Evolutionary conservation across 2,113 vertebrate species (phyloP).

Genomic region (Potamarius usumacintae): DNA sequence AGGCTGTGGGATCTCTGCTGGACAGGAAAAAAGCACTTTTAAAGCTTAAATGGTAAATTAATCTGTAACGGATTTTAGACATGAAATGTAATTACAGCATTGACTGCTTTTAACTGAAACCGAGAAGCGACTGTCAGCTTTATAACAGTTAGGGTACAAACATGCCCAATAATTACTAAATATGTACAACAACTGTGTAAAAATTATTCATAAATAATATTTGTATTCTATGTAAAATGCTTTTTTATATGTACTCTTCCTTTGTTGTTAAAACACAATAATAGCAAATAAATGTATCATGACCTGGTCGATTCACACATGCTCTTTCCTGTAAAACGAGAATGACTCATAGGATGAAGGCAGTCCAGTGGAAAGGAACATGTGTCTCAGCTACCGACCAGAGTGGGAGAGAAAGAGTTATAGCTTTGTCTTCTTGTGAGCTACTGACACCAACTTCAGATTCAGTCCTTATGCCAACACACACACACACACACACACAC

Average conservation of each 20-base stretch:
- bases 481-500: conserved; percentile 8
- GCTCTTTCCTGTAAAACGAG: conserved; percentile 54
- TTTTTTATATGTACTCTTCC: not conserved
- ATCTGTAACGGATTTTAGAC: not conserved
- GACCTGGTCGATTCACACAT: conserved; percentile 33
- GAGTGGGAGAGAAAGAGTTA: conserved; percentile 44
- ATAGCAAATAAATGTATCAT: conserved; percentile 24
- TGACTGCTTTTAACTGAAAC: not conserved
- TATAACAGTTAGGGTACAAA: not conserved
- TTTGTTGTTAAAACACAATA: conserved; percentile 15
- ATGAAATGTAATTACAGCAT: not conserved
- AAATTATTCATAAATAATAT: not conserved
- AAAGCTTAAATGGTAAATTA: not conserved
- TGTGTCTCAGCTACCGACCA: conserved; percentile 51
- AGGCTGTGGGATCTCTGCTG: not conserved
- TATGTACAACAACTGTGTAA: not conserved
- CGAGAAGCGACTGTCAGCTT: not conserved
- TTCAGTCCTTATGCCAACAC: conserved; percentile 41
- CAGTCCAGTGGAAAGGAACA: conserved; percentile 51
- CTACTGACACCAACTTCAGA: conserved; percentile 53
- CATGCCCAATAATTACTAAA: not conserved
- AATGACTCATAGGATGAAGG: conserved; percentile 54
- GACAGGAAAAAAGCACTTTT: not conserved
- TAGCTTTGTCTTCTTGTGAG: conserved; percentile 64
- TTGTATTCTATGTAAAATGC: not conserved